phyloP scores from a whole-genome alignment of 35 echinoderm and acorn worm genomes.

The Chiridota heheva region DNA sequence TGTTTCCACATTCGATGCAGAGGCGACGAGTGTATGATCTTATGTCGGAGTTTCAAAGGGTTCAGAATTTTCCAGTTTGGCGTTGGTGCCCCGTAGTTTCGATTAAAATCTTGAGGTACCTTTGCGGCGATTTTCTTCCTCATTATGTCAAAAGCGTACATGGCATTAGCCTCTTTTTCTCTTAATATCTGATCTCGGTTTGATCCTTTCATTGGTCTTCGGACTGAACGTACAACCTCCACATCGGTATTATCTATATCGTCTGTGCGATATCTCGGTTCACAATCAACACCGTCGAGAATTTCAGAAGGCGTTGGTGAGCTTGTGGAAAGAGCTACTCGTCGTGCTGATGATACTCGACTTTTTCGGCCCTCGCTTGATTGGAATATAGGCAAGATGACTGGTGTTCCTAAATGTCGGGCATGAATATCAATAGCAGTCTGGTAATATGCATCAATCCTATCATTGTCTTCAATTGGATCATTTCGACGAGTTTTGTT shows the following conservation, averaged over 20 bases:
- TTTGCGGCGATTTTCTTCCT: conserved; percentile 77
- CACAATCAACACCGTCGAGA: conserved; percentile 49
- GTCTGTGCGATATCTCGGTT: neutral
- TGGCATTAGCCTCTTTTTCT: conserved; percentile 83
- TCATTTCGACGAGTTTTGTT: neutral
- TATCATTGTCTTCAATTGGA: conserved; percentile 25
- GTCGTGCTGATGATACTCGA: conserved; percentile 25
- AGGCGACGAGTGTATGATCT: conserved; percentile 79
- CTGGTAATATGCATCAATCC: conserved; percentile 53
- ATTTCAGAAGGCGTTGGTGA: conserved; percentile 92
- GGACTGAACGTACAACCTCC: conserved; percentile 73
- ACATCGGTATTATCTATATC: conserved; percentile 52
- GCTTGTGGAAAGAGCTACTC: conserved; percentile 53
- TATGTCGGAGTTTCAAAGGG: conserved; percentile 88
- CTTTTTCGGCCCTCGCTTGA: conserved; percentile 1
- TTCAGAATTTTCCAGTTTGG: conserved; percentile 99
- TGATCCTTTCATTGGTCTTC: conserved; percentile 85
- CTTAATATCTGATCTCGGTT: conserved; percentile 89
- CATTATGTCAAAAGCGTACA: conserved; percentile 83
- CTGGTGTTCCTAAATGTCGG: conserved; percentile 36
- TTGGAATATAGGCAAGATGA: conserved; percentile 69
- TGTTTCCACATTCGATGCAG: conserved; percentile 83
- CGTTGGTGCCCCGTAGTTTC: conserved; percentile 89
- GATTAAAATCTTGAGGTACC: conserved; percentile 83
- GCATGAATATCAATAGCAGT: conserved; percentile 25